Conservation (phyloP, 2,888 invertebrate genomes). For the Habroteleia sp. region DNA sequence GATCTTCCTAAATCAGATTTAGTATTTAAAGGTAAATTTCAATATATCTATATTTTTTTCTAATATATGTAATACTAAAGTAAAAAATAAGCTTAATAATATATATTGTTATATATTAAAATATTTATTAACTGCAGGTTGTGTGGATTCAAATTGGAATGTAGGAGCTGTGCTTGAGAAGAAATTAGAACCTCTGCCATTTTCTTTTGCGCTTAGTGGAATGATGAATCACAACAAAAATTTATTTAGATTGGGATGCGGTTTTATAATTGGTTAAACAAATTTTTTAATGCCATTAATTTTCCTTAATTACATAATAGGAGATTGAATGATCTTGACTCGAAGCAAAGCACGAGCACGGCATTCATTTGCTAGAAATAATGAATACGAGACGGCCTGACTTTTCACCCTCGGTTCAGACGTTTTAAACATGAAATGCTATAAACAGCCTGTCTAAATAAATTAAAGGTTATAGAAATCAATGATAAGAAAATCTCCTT, state of each 20-base stretch:
- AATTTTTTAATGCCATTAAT: neutral
- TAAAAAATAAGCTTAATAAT: too few species aligned
- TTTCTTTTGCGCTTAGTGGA: slow-evolving; percentile 95
- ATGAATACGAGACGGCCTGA: slow-evolving; percentile 3
- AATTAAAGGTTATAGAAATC: slow-evolving; percentile 26
- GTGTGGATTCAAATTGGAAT: slow-evolving; percentile 95
- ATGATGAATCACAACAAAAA: slow-evolving; percentile 95
- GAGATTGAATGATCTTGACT: slow-evolving; percentile 28
- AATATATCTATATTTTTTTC: too few species aligned
- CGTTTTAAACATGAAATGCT: slow-evolving; percentile 15
- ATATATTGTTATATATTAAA: neutral
- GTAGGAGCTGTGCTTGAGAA: slow-evolving; percentile 97
- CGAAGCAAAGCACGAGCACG: slow-evolving; percentile 17
- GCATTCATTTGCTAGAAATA: slow-evolving; percentile 22
- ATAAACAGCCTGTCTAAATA: slow-evolving; percentile 27
- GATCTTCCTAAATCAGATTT: slow-evolving; percentile 97
- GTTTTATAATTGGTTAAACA: slow-evolving; percentile 94
- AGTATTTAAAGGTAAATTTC: slow-evolving; percentile 90
- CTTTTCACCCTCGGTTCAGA: slow-evolving; percentile 13
- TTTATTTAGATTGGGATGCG: slow-evolving; percentile 96
- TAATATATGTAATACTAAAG: too few species aligned
- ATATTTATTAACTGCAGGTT: slow-evolving; percentile 84
- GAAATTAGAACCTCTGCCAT: slow-evolving; percentile 94
- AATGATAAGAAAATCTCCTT: too few species aligned
- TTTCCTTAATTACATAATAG: slow-evolving; percentile 10